phyloP scores from a whole-genome alignment of 2,113 vertebrate species.

The Pica pica region DNA sequence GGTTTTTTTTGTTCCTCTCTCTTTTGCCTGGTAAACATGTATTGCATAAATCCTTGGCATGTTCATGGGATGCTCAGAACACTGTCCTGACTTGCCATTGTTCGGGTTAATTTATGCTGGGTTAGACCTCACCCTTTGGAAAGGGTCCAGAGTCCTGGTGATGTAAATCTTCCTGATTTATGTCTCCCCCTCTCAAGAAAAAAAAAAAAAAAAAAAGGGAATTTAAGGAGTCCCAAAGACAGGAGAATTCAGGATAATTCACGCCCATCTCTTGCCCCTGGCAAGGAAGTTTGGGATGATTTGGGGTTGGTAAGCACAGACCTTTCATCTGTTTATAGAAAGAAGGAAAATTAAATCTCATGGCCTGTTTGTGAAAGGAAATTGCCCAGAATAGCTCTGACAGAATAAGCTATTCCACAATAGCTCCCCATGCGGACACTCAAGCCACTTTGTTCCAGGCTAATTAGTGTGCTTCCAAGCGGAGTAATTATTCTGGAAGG shows the following conservation, averaged over 20 bases:
- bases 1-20: background rate
- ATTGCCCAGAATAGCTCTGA: slow-evolving; percentile 56
- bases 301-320: background rate
- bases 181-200: background rate
- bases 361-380: slow-evolving; percentile 52
- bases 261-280: background rate
- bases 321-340: slow-evolving; percentile 20
- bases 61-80: slow-evolving; percentile 20
- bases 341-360: slow-evolving; percentile 52
- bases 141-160: background rate
- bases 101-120: slow-evolving; percentile 28
- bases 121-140: slow-evolving; percentile 37
- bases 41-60: background rate
- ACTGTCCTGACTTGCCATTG: slow-evolving; percentile 24
- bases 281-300: background rate
- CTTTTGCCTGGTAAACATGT: slow-evolving; percentile 28
- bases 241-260: background rate
- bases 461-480: slow-evolving; percentile 62
- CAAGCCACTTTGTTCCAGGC: slow-evolving; percentile 54
- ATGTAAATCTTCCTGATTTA: slow-evolving; percentile 16
- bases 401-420: slow-evolving; percentile 58
- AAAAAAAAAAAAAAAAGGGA: background rate
- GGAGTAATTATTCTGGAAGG: slow-evolving; percentile 42
- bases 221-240: background rate
- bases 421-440: slow-evolving; percentile 37